These are phyloP conservation scores for Eucriotettix oculatus DNA, from an alignment of 2,888 invertebrate species.

Conservation along the genomic window DNA sequence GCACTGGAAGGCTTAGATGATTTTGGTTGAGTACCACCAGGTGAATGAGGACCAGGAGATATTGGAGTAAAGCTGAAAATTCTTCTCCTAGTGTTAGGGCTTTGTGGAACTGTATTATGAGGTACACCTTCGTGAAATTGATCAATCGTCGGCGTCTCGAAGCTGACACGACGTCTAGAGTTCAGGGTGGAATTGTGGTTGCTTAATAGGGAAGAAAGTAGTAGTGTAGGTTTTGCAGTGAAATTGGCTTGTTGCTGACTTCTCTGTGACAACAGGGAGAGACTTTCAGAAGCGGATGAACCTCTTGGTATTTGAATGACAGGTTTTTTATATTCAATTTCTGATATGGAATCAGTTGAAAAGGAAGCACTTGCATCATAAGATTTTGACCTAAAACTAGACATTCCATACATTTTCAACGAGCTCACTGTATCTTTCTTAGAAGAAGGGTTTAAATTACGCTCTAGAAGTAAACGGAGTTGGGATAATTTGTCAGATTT, in stretches of 20 bases:
- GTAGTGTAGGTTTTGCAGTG: constrained; percentile 19
- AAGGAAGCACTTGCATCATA: neutral
- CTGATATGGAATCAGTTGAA: neutral
- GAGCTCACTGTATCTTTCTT: neutral
- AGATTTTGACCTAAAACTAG: neutral
- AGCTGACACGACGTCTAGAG: constrained; percentile 36
- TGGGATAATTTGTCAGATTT: constrained; percentile 55
- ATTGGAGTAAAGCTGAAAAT: constrained; percentile 78
- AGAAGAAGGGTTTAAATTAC: constrained; percentile 37
- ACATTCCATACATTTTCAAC: neutral
- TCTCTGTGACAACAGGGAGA: constrained; percentile 7
- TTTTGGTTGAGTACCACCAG: constrained; percentile 29
- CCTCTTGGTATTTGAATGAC: neutral
- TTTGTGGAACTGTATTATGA: constrained; percentile 39
- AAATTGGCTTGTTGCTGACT: constrained; percentile 2
- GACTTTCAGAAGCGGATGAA: constrained; percentile 5
- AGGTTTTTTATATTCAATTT: neutral
- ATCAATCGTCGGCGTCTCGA: constrained; percentile 28
- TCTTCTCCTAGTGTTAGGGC: constrained; percentile 59
- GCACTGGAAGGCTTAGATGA: constrained; percentile 45
- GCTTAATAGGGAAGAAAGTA: constrained; percentile 21
- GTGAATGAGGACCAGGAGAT: constrained; percentile 58
- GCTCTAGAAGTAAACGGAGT: constrained; percentile 49
- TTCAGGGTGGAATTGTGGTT: constrained; percentile 3
- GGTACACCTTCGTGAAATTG: constrained; percentile 5